Evolutionary conservation across 1,140 invertebrate genomes (phyloP).

Genomic region (Aculops lycopersici): DNA sequence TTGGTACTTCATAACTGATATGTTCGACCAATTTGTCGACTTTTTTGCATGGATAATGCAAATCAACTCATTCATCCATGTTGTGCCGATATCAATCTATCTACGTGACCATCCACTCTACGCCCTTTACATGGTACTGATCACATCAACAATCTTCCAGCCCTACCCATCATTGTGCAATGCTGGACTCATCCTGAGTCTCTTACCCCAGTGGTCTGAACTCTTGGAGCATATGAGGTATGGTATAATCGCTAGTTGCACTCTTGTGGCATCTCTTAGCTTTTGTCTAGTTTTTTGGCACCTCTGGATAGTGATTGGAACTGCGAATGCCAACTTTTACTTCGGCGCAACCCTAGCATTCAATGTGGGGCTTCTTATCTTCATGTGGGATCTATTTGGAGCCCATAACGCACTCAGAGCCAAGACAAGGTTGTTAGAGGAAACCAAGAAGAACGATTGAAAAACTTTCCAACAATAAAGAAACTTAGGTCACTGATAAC

Average conservation of each 20-base stretch:
- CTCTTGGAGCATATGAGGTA: conserved; percentile 53
- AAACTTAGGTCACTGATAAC: too few relatives aligned
- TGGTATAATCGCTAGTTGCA: conserved; percentile 56
- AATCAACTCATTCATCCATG: conserved; percentile 70
- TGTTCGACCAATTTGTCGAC: conserved; percentile 90
- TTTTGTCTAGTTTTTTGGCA: conserved; percentile 82
- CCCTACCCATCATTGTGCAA: conserved; percentile 86
- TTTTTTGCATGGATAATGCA: conserved; percentile 88
- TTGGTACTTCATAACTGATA: conserved; percentile 99
- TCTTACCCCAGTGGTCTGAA: conserved; percentile 67
- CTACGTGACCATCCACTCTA: conserved; percentile 50
- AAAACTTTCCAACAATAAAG: too few relatives aligned
- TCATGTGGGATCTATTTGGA: neutral
- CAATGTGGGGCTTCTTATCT: conserved; percentile 38
- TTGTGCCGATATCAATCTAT: conserved; percentile 50
- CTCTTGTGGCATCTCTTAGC: conserved; percentile 51
- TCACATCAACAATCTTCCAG: conserved; percentile 63
- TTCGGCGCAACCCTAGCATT: conserved; percentile 87
- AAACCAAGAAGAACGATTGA: too few relatives aligned
- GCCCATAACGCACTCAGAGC: too few relatives aligned
- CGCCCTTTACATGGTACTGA: conserved; percentile 43
- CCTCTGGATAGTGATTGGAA: conserved; percentile 87
- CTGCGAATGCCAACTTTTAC: conserved; percentile 97
- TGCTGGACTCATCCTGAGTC: conserved; percentile 56
- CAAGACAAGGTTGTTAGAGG: too few relatives aligned